phyloP scores from a whole-genome alignment of 2,113 vertebrate species.

The Phainopepla nitens region DNA sequence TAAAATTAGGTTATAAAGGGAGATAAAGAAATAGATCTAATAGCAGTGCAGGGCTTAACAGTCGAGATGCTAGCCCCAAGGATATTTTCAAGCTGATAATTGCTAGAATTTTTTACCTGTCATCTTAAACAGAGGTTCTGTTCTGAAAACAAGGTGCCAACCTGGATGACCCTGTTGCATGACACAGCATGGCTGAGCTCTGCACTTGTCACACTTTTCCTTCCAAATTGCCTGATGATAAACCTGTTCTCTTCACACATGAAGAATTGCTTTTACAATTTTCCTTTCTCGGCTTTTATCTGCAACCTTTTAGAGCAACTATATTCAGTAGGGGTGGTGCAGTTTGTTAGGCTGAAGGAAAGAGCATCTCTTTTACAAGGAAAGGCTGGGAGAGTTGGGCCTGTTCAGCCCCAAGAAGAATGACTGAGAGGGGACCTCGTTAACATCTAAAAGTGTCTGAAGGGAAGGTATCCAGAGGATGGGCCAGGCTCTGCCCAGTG shows the following conservation, averaged over 20 bases:
- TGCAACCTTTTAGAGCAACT: background rate
- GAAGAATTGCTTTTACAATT: rapidly evolving
- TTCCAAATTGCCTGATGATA: background rate
- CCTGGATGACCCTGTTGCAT: background rate
- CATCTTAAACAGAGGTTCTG: background rate
- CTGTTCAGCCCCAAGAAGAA: background rate
- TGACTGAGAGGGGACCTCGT: background rate
- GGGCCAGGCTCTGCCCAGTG: background rate
- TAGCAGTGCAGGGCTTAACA: background rate
- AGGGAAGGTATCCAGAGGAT: background rate
- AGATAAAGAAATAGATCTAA: background rate
- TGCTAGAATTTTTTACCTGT: background rate
- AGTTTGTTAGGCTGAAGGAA: background rate
- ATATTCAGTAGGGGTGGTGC: background rate
- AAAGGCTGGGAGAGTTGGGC: background rate
- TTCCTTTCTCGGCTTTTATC: background rate
- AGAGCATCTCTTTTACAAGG: background rate
- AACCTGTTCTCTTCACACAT: background rate
- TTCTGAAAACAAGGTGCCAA: background rate
- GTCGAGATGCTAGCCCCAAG: background rate
- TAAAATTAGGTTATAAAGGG: background rate
- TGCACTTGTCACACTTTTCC: background rate
- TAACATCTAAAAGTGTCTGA: too few relatives aligned
- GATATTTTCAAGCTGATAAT: background rate
- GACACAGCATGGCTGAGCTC: background rate